Evolutionary conservation across 1,140 invertebrate genomes (phyloP).

Genomic region (Brachionus rotundiformis): DNA sequence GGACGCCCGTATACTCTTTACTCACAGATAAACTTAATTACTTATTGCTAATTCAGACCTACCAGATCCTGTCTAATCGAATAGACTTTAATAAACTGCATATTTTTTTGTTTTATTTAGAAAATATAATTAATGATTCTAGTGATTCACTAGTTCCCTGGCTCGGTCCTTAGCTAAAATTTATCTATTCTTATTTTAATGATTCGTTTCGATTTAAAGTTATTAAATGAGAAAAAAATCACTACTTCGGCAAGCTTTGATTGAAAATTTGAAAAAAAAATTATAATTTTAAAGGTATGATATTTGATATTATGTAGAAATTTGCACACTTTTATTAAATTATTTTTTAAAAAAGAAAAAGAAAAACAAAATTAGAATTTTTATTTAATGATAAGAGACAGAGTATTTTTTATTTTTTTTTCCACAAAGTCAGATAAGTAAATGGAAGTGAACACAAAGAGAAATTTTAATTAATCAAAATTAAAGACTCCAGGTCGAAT

Average conservation of each 20-base stretch:
- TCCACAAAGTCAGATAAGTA: neutral
- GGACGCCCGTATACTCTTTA: neutral
- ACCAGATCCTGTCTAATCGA: neutral
- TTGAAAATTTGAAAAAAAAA: conserved; percentile 17
- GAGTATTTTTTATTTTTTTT: conserved; percentile 3
- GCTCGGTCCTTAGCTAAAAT: too few relatives aligned
- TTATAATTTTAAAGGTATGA: conserved; percentile 38
- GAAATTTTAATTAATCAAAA: neutral
- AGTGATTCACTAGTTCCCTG: too few relatives aligned
- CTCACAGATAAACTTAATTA: neutral
- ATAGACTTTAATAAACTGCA: too few relatives aligned
- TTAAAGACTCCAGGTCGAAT: neutral
- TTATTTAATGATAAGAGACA: too few relatives aligned
- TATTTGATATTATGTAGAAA: conserved; percentile 21
- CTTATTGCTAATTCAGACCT: neutral
- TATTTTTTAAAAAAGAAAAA: neutral
- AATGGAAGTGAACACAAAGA: neutral
- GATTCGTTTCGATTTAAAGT: neutral
- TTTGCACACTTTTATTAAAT: neutral
- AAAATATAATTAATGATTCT: neutral
- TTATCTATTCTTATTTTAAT: conserved; percentile 2
- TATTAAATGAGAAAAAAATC: neutral
- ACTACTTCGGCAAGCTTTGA: neutral
- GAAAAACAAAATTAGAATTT: neutral
- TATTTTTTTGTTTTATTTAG: too few relatives aligned